phyloP scores from a whole-genome alignment of 2,113 vertebrate genomes.

The Vombatus ursinus region DNA sequence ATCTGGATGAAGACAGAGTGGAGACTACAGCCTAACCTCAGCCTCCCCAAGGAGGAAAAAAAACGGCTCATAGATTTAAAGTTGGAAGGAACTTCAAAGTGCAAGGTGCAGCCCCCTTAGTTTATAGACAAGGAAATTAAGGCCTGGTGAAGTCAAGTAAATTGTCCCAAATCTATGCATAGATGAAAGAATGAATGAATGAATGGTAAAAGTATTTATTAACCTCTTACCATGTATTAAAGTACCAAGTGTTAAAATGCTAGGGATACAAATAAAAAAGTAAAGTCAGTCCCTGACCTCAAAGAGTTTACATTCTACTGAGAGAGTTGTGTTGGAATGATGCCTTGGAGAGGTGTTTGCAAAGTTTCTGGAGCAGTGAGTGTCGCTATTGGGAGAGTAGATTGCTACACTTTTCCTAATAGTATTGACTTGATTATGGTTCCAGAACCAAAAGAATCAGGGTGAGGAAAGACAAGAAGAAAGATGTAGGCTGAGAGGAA shows the following conservation, averaged over 20 bases:
- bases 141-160: not conserved
- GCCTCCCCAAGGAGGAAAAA: not conserved
- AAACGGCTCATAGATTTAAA: not conserved
- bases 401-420: not conserved
- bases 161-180: not conserved
- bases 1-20: not conserved
- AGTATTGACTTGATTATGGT: not conserved
- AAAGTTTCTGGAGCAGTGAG: not conserved
- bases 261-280: not conserved
- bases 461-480: not conserved
- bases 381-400: not conserved
- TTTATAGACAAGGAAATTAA: not conserved
- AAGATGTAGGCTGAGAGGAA: not conserved
- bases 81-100: not conserved
- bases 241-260: not conserved
- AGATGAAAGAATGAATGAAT: not conserved
- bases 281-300: not conserved
- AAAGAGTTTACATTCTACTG: not conserved
- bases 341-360: not conserved
- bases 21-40: not conserved
- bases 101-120: not conserved
- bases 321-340: not conserved
- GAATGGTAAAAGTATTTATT: not conserved
- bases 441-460: not conserved
- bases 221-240: not conserved